phyloP scores from a whole-genome alignment of 2,113 vertebrate species.

The Gasterosteus aculeatus region DNA sequence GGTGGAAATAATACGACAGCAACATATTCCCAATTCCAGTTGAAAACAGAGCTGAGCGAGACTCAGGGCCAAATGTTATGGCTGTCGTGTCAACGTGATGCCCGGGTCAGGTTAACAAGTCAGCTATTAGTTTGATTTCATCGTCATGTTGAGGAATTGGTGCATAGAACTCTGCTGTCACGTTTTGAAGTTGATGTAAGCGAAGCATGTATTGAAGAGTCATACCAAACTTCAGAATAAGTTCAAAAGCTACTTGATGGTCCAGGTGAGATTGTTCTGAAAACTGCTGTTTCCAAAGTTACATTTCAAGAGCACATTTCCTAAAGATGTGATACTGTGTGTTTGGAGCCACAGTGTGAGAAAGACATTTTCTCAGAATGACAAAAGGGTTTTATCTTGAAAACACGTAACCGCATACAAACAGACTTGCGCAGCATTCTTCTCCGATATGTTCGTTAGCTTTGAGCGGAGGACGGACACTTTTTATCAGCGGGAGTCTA shows the following conservation, averaged over 20 bases:
- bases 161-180: neutral
- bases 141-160: neutral
- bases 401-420: conserved; percentile 17
- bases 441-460: conserved; percentile 21
- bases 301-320: neutral
- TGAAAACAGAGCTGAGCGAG: conserved; percentile 3
- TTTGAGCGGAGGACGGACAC: conserved; percentile 26
- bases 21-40: conserved; percentile 40
- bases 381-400: conserved; percentile 5
- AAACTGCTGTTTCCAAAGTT: neutral
- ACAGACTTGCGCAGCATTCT: neutral
- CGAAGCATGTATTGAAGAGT: neutral
- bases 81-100: conserved; percentile 1
- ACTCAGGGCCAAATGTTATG: neutral
- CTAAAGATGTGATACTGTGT: neutral
- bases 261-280: neutral
- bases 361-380: neutral
- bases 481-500: conserved; percentile 45
- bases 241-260: neutral
- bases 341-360: neutral
- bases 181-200: neutral
- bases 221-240: neutral
- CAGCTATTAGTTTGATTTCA: neutral
- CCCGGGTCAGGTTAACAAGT: neutral
- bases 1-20: conserved; percentile 33